Percentiles rank a stretch among this genome's conserved stretches.
phyloP scores from a whole-genome alignment of 2,888 invertebrate genomes.

The Ophion slaviceki region DNA sequence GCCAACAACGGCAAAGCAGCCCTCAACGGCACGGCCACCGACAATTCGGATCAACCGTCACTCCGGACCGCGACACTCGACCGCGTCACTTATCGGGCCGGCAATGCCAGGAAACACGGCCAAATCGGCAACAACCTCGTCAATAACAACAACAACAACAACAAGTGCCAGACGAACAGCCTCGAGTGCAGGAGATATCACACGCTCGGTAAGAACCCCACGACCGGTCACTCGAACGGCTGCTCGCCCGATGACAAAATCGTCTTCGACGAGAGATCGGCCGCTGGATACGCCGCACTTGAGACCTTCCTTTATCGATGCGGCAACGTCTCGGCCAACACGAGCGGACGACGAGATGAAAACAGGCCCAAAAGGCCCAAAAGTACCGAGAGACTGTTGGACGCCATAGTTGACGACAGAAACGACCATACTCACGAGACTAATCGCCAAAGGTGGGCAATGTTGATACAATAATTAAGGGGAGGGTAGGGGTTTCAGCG shows the following conservation, averaged over 20 bases:
- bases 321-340: constrained; percentile 60
- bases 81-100: constrained; percentile 76
- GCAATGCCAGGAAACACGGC: constrained; percentile 74
- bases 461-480: too few species aligned
- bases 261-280: constrained; percentile 52
- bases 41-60: constrained; percentile 69
- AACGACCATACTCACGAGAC: constrained; percentile 70
- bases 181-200: constrained; percentile 78
- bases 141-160: constrained; percentile 48
- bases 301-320: constrained; percentile 76
- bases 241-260: constrained; percentile 66
- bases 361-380: constrained; percentile 76
- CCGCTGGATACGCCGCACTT: constrained; percentile 39
- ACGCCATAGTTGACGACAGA: constrained; percentile 68
- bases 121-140: constrained; percentile 10
- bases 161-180: constrained; percentile 76
- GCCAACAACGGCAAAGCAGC: constrained; percentile 9
- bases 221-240: constrained; percentile 68
- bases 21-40: constrained; percentile 48
- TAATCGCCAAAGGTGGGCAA: not conserved
- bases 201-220: constrained; percentile 71
- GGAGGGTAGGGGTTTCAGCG: too few species aligned
- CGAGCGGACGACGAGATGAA: constrained; percentile 65
- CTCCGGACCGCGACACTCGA: constrained; percentile 80
- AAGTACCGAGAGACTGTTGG: constrained; percentile 79